A percentile compares a stretch with the other conserved stretches of the same genome.
These are phyloP conservation scores for Crioceris asparagi DNA, from an alignment of 2,888 invertebrate species.

Conservation along the genomic window DNA sequence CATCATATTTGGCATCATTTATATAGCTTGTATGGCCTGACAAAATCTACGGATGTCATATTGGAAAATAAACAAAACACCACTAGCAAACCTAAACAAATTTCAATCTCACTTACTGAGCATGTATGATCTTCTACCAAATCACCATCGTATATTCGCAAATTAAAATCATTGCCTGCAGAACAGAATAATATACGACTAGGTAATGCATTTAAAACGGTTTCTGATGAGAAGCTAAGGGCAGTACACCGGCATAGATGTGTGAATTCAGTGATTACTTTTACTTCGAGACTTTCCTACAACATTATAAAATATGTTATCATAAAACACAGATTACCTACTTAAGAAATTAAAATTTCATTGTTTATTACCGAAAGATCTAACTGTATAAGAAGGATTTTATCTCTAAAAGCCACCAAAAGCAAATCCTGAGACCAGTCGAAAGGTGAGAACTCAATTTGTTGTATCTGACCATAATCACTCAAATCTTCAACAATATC, in stretches of 20 bases:
- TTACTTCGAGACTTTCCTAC: constrained; percentile 44
- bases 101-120: constrained; percentile 34
- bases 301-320: too few species aligned
- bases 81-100: constrained; percentile 1
- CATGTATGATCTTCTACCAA: constrained; percentile 40
- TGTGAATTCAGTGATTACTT: constrained; percentile 45
- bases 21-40: constrained; percentile 57
- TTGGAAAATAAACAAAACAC: neutral
- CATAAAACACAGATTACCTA: too few species aligned
- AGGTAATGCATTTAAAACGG: constrained; percentile 47
- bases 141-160: constrained; percentile 47
- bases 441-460: constrained; percentile 50
- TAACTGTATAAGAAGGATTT: constrained; percentile 47
- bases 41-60: too few species aligned
- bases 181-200: constrained; percentile 43
- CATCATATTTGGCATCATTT: constrained; percentile 59
- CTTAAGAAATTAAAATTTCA: too few species aligned
- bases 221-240: constrained; percentile 51
- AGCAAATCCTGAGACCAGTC: constrained; percentile 55
- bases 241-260: constrained; percentile 45
- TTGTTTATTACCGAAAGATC: constrained; percentile 39
- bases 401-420: constrained; percentile 47
- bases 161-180: constrained; percentile 46
- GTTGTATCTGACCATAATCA: constrained; percentile 42
- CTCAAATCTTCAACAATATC: constrained; percentile 39